A percentile compares a stretch with the other conserved stretches of the same genome.
Evolutionary conservation across 2,113 vertebrate species (phyloP).

Genomic region (Campylomormyrus tamandua): DNA sequence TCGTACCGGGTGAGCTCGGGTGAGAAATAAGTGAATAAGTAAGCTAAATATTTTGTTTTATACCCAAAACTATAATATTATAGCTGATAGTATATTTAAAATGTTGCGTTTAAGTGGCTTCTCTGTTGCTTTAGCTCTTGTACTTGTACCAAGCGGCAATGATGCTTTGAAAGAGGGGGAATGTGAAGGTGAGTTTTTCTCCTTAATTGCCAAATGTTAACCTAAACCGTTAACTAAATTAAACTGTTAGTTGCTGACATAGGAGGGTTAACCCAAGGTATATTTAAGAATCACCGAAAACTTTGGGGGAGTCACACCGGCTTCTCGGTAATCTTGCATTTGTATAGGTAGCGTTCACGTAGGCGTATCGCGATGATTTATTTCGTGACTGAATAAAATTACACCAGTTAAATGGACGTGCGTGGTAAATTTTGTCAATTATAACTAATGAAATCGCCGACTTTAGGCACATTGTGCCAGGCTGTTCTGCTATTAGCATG

Average conservation of each 20-base stretch:
- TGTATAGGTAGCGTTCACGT: background rate
- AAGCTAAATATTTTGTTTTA: background rate
- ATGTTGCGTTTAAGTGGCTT: constrained; percentile 53
- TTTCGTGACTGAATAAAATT: background rate
- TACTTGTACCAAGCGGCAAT: constrained; percentile 54
- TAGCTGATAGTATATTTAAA: background rate
- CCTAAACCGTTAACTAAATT: background rate
- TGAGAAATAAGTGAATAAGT: constrained; percentile 6
- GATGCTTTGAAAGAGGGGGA: constrained; percentile 72
- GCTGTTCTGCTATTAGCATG: background rate
- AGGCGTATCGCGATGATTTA: background rate
- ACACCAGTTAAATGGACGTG: background rate
- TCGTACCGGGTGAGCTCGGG: constrained; percentile 42
- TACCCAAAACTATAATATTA: background rate
- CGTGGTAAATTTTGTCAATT: background rate
- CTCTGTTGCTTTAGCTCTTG: constrained; percentile 68
- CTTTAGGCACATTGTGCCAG: background rate
- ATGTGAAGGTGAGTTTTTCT: constrained; percentile 74
- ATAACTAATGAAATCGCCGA: background rate
- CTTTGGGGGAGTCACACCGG: background rate
- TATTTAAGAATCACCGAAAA: background rate
- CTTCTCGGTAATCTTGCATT: background rate
- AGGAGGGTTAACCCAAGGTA: background rate
- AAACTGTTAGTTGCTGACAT: background rate
- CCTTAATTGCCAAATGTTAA: background rate